Base-by-base conservation (phyloP, 2,888 invertebrate genomes). In the Ophioninae sp. region DNA sequence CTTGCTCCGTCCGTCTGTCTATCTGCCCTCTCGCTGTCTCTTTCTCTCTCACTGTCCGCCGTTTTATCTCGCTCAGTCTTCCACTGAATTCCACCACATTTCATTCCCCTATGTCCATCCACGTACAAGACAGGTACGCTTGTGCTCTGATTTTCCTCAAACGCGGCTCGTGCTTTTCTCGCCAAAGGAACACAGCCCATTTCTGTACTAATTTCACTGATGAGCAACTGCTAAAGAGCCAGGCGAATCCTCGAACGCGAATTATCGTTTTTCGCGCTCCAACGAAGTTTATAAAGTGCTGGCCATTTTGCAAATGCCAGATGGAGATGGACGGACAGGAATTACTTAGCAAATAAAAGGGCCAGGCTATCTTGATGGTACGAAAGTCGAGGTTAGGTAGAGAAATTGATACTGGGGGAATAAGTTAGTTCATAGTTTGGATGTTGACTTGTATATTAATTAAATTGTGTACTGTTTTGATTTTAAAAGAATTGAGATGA, bases 31-130 rank as follows among this genome's bases (percentile, higher is more conserved):
- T 70, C 57, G 20, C 62, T 20, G 21, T 13, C 21, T 69, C 39
- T 39, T n/a, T 65, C 39, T 7, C 30, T 30, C 5, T 44, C 74
- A 65, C 39, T 21, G 37, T 61, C 5, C 13, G 37, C 20, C 17
- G 67, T 76, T 76, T 65, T 56, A 76, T 50, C 72, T 76, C 61
- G 56, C 13, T 17, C 13, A 6, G 17, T 17, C 10, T 13, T 44
- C 44, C 13, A 44, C 10, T 44, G 44, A 44, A 44, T 44, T 44
- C 44, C 44, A 44, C 44, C 44, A 44, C 10, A 44, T 44, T 44
- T 13, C 44, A 13, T 76, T 76, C 21, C 23, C 44, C 75, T 10
- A 70, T 56, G 41, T 62, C 68, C 10, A n/a, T 77, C 81, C 10
- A 17, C 23, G 39, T 57, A 59, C 65, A 44, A n/a, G 44, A 65